Percentiles rank a stretch among this genome's conserved stretches.
Evolutionary conservation across 1,140 invertebrate genomes (phyloP).

Genomic region (Drosophila leontia): DNA sequence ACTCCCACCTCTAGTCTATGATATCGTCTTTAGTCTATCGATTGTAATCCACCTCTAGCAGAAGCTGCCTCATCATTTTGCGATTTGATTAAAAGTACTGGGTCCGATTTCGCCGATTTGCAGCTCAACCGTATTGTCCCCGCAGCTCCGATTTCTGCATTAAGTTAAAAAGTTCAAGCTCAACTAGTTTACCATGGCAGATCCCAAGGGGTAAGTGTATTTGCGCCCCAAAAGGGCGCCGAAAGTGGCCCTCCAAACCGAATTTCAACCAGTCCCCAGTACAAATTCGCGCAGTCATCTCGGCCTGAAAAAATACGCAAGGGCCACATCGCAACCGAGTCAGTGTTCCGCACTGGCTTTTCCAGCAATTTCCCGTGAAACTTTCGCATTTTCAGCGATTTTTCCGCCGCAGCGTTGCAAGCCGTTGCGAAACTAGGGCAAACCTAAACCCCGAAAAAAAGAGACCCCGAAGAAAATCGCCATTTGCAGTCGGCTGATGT

Average conservation of each 20-base stretch:
- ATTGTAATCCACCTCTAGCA: not conserved
- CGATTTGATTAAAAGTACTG: conserved; percentile 63
- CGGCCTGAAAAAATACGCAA: conserved; percentile 58
- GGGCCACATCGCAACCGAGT: conserved; percentile 61
- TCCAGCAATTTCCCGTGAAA: not conserved
- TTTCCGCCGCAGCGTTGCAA: conserved; percentile 7
- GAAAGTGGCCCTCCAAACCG: conserved; percentile 18
- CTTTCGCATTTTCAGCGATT: conserved; percentile 5
- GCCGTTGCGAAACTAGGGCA: conserved; percentile 63
- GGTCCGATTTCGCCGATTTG: conserved; percentile 30
- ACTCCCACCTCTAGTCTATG: too few relatives aligned
- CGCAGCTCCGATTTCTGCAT: conserved; percentile 54
- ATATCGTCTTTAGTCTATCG: not conserved
- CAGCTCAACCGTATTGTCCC: conserved; percentile 26
- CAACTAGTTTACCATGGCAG: conserved; percentile 66
- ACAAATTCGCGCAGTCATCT: conserved; percentile 76
- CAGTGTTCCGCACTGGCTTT: conserved; percentile 5
- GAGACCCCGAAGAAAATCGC: conserved; percentile 49
- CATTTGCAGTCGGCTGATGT: conserved; percentile 55
- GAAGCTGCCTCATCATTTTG: conserved; percentile 50
- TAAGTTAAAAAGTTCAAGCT: conserved; percentile 67
- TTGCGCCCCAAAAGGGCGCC: conserved; percentile 43
- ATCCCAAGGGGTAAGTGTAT: conserved; percentile 75
- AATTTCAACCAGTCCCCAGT: conserved; percentile 34
- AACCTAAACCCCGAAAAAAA: conserved; percentile 39